Evolutionary conservation across 2,888 invertebrate genomes (phyloP), one percentile per base, ranked within the genome.

Genomic region (Crioceris asparagi): DNA sequence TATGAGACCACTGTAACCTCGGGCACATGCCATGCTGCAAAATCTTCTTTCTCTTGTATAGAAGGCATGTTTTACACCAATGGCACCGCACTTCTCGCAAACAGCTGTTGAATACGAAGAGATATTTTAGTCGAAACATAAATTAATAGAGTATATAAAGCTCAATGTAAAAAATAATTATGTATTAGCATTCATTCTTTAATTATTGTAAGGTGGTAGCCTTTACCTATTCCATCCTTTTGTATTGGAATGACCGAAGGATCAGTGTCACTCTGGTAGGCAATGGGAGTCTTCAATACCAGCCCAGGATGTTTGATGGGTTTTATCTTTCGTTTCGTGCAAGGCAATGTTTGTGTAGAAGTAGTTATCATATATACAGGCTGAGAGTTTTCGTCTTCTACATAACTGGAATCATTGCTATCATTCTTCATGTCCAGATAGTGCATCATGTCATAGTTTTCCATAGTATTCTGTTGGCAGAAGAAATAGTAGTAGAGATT

Each of bases 51-150:
- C 81, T 61, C 82, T 79, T 10, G 85, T 85, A 57, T 86, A 86
- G 65, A 87, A 87, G 10, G 85, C 83, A 60, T 86, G 85, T 56
- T 84, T 84, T 17, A 86, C 84, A 32, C 86, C 87, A 47, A 85
- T 81, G 12, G 83, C 79, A 32, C 86, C 86, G 62, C 87, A 87
- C 61, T 82, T 79, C 62, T 84, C 81, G 65, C 86, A 87, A 30
- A 84, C 81, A 53, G 83, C 86, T 85, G n/a, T n/a, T n/a, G n/a
- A n/a, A n/a, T n/a, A 57, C 14, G 67, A 67, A 31, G 47, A 46
- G 31, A 19, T 7, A 21, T 21, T n/a, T n/a, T 10, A 21, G 21
- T 21, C 21, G 10, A 6, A 25, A 25, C 4, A 26, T 7, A 26
- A 7, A 19, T 14, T 11, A 21, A 16, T 12, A 10, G n/a, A n/a